These are phyloP conservation scores for Indri indri DNA, from an alignment of 2,113 vertebrate species.

Conservation along the genomic window DNA sequence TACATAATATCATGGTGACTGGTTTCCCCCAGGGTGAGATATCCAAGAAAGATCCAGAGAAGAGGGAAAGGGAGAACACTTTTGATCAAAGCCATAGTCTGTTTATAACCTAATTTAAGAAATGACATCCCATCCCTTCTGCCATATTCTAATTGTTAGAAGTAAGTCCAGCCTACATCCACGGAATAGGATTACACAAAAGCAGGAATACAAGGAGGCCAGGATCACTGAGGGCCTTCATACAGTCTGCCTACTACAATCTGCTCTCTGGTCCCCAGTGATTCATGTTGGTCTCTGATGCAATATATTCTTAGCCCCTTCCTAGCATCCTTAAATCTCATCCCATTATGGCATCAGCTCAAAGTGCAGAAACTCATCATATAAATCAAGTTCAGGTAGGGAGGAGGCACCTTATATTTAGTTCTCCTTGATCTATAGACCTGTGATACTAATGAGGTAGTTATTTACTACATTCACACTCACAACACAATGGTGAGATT, in stretches of 20 bases:
- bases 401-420: background rate
- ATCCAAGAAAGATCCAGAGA: background rate
- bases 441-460: background rate
- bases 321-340: background rate
- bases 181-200: background rate
- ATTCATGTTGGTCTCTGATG: background rate
- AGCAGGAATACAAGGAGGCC: background rate
- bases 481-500: background rate
- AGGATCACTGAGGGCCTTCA: background rate
- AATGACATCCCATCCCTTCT: background rate
- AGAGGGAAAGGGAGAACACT: background rate
- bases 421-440: background rate
- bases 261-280: accelerated
- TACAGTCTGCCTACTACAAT: no score
- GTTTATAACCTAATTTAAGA: background rate
- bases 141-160: background rate
- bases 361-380: background rate
- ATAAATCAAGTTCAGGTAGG: background rate
- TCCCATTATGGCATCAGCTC: background rate
- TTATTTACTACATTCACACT: accelerated
- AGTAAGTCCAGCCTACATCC: background rate
- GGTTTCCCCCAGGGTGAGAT: no score
- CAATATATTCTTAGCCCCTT: background rate
- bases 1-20: background rate
- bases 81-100: background rate